Percentiles rank a stretch among this genome's conserved stretches.
These are phyloP conservation scores for Phthorimaea operculella DNA, from an alignment of 1,140 invertebrate species.

Conservation along the genomic window DNA sequence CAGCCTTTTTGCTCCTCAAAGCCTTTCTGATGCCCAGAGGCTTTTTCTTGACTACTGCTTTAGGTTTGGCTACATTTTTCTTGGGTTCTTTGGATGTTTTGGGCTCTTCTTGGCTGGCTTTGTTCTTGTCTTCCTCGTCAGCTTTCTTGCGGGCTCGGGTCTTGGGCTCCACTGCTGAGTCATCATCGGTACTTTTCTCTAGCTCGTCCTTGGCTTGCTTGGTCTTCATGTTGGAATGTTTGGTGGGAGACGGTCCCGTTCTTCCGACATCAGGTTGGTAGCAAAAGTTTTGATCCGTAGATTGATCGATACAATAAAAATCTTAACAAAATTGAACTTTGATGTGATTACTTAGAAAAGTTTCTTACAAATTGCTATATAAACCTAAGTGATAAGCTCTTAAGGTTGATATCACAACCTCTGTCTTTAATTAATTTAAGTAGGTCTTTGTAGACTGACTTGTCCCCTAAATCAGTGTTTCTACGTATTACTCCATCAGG, in stretches of 20 bases:
- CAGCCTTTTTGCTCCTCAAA: constrained; percentile 55
- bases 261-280: constrained; percentile 58
- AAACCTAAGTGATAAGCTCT: constrained; percentile 5
- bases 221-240: constrained; percentile 66
- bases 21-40: constrained; percentile 58
- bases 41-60: constrained; percentile 49
- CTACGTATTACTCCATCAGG: constrained; percentile 31
- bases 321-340: too few species aligned
- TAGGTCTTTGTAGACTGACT: background rate
- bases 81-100: constrained; percentile 55
- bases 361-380: too few species aligned
- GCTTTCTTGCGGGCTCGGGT: constrained; percentile 59
- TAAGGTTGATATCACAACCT: constrained; percentile 17
- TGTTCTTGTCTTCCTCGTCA: constrained; percentile 52
- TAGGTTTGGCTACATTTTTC: constrained; percentile 47
- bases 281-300: constrained; percentile 12
- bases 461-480: background rate
- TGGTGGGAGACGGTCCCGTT: constrained; percentile 47
- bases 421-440: constrained; percentile 8
- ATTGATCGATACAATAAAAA: constrained; percentile 11
- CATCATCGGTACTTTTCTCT: constrained; percentile 59
- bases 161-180: constrained; percentile 53
- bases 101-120: constrained; percentile 50
- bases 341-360: too few species aligned
- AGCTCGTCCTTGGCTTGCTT: constrained; percentile 59